Evolutionary conservation across 2,888 invertebrate species (phyloP).

Genomic region (Callosobruchus maculatus): DNA sequence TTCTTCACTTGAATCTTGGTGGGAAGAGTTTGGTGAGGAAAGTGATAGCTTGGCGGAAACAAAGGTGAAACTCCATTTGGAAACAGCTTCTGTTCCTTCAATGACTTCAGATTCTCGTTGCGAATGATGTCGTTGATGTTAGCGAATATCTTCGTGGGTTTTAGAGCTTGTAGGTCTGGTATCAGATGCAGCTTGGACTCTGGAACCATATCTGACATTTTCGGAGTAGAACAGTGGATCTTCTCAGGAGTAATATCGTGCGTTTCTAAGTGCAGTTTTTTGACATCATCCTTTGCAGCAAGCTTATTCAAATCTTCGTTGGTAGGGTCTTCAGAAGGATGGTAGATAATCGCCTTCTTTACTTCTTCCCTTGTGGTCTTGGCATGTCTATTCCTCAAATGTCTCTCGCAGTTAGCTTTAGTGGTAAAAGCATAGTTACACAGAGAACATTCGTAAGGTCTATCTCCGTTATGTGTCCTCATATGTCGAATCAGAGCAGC

Average conservation of each 20-base stretch:
- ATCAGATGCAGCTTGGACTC: constrained; percentile 19
- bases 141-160: constrained; percentile 29
- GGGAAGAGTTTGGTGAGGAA: constrained; percentile 22
- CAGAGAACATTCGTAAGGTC: constrained; percentile 91
- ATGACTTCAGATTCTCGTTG: constrained; percentile 32
- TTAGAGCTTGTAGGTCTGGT: constrained; percentile 31
- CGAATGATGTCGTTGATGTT: constrained; percentile 30
- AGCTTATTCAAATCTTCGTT: constrained; percentile 66
- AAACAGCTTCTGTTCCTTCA: constrained; percentile 31
- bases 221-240: constrained; percentile 40
- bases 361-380: constrained; percentile 85
- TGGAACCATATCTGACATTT: constrained; percentile 25
- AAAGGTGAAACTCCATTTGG: constrained; percentile 29
- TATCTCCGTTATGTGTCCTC: constrained; percentile 91
- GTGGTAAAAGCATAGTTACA: constrained; percentile 97
- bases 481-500: constrained; percentile 88
- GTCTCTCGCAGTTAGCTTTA: constrained; percentile 95
- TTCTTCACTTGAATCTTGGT: constrained; percentile 53
- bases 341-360: constrained; percentile 82
- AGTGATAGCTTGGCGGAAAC: constrained; percentile 26
- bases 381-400: constrained; percentile 86
- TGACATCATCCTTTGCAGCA: constrained; percentile 53
- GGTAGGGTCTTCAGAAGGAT: constrained; percentile 80
- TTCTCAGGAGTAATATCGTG: constrained; percentile 33
- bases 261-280: constrained; percentile 43